Percentiles rank a stretch among this genome's conserved stretches.
These are phyloP conservation scores for Cephalopterus ornatus DNA, from an alignment of 2,113 vertebrate genomes.

Conservation along the genomic window DNA sequence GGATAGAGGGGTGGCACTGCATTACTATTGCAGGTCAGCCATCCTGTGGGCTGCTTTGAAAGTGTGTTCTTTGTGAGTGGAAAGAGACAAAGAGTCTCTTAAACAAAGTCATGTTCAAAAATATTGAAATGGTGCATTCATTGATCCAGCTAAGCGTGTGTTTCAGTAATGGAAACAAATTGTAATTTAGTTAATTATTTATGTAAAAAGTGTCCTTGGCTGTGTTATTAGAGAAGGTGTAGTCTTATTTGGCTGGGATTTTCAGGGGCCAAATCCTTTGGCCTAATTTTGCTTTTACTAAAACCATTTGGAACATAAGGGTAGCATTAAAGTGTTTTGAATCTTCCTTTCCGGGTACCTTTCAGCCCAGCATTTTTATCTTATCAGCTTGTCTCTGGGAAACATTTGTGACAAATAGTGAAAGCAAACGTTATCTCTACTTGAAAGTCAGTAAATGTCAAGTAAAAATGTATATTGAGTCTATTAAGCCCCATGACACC, in stretches of 20 bases:
- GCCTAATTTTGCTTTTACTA: neutral
- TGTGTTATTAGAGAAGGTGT: neutral
- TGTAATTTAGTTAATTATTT: neutral
- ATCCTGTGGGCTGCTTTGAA: neutral
- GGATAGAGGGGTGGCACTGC: rapidly evolving
- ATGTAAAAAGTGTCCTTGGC: neutral
- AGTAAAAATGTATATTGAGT: neutral
- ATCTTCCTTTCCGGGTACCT: neutral
- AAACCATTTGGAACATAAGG: neutral
- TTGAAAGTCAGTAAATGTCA: neutral
- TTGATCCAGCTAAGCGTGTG: neutral
- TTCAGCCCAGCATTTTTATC: neutral
- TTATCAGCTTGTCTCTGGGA: neutral
- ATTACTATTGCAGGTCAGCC: neutral
- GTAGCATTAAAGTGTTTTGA: neutral
- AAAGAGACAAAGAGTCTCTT: neutral
- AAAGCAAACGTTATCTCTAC: neutral
- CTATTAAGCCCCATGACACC: neutral
- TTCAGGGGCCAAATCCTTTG: neutral
- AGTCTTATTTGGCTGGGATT: neutral
- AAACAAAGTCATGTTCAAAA: neutral
- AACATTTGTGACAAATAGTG: neutral
- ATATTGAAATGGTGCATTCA: neutral
- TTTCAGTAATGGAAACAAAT: neutral
- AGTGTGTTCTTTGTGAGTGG: neutral